phyloP scores from a whole-genome alignment of 2,113 vertebrate species.

The Murina feae region DNA sequence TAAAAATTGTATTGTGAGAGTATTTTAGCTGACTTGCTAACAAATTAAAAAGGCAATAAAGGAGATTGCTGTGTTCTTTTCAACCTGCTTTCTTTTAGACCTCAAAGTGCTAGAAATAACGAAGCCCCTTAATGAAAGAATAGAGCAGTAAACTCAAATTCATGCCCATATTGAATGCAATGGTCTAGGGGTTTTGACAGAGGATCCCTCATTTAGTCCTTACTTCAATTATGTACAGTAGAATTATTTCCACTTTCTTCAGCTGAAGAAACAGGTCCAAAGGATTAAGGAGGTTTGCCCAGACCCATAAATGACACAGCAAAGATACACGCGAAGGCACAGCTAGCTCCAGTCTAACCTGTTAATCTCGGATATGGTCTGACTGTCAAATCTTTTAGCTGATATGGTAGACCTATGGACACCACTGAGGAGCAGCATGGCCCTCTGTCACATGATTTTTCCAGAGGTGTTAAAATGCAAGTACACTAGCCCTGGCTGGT shows the following conservation, averaged over 20 bases:
- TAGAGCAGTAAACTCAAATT: background rate
- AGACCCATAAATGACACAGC: background rate
- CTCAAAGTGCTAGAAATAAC: background rate
- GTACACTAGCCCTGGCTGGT: too few species aligned
- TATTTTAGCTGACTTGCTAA: background rate
- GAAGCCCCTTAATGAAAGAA: background rate
- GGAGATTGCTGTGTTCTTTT: background rate
- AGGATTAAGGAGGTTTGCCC: background rate
- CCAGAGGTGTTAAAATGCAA: background rate
- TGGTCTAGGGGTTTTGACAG: background rate
- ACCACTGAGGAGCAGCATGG: background rate
- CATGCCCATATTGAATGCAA: background rate
- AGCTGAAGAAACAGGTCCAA: background rate
- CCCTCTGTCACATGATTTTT: background rate
- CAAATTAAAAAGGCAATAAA: background rate
- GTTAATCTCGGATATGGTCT: background rate
- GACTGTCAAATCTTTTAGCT: background rate
- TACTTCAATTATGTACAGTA: background rate
- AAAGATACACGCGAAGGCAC: background rate
- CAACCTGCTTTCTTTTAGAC: background rate
- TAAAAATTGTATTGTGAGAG: background rate
- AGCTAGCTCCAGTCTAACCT: background rate
- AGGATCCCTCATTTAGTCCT: background rate
- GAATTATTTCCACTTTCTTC: background rate
- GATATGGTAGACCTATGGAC: background rate